These are phyloP conservation scores for Drosophila neoperkinsi DNA, from an alignment of 2,888 invertebrate species.

Conservation along the genomic window DNA sequence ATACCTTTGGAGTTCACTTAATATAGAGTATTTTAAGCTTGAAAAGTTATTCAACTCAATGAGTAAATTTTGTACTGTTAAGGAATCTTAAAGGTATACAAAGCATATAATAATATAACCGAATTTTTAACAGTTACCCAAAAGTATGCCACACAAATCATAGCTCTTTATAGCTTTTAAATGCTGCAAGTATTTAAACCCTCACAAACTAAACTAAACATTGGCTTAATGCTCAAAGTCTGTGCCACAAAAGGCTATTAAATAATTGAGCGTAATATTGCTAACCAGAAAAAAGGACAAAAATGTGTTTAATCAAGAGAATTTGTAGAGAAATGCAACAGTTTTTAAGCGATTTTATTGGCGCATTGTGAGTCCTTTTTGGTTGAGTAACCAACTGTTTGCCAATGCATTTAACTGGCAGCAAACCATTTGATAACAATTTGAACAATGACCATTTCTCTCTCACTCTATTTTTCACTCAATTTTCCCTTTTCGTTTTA, in stretches of 20 bases:
- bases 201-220: neutral
- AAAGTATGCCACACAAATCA: neutral
- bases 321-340: slow-evolving; percentile 45
- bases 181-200: neutral
- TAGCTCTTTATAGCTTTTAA: neutral
- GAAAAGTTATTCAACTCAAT: neutral
- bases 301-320: slow-evolving; percentile 4
- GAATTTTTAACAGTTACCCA: neutral
- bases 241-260: slow-evolving; percentile 4
- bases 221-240: neutral
- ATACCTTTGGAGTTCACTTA: neutral
- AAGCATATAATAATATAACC: neutral
- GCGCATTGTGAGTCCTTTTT: slow-evolving; percentile 47
- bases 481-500: slow-evolving; percentile 21
- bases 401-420: slow-evolving; percentile 74
- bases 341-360: slow-evolving; percentile 45
- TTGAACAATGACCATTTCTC: slow-evolving; percentile 59
- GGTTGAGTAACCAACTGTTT: slow-evolving; percentile 70
- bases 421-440: slow-evolving; percentile 66
- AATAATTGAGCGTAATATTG: neutral
- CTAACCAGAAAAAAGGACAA: neutral
- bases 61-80: neutral
- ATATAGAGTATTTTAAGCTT: neutral
- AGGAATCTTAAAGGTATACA: neutral
- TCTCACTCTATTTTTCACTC: slow-evolving; percentile 49